A percentile compares a stretch with the other conserved stretches of the same genome.
These are phyloP conservation scores for Saccopteryx bilineata DNA, from an alignment of 2,113 vertebrate species.

Conservation along the genomic window DNA sequence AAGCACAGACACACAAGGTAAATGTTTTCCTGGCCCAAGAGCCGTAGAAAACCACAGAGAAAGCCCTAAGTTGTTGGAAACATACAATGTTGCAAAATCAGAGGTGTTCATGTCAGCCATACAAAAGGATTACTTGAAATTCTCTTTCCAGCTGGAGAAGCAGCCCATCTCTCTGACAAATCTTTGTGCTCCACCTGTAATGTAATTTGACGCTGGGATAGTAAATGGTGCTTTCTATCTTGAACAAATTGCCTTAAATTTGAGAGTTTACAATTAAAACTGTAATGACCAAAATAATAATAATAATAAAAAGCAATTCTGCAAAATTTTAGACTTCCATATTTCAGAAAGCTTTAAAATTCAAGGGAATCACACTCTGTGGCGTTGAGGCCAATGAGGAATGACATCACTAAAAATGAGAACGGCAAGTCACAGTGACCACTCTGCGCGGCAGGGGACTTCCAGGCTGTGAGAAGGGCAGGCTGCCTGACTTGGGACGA, in stretches of 20 bases:
- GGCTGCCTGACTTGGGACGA: no score
- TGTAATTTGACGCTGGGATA: not conserved
- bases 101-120: not conserved
- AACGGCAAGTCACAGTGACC: rapidly evolving
- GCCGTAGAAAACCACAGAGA: rapidly evolving
- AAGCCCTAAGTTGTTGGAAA: not conserved
- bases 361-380: not conserved
- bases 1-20: not conserved
- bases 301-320: not conserved
- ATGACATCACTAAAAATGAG: not conserved
- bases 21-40: not conserved
- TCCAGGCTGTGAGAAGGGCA: rapidly evolving
- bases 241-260: not conserved
- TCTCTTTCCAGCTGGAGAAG: not conserved
- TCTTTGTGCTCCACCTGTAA: rapidly evolving
- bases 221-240: not conserved
- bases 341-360: not conserved
- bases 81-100: not conserved
- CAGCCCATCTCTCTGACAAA: rapidly evolving
- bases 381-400: not conserved
- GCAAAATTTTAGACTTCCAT: not conserved
- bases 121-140: not conserved
- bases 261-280: not conserved
- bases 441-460: rapidly evolving
- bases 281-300: not conserved